These are phyloP conservation scores for Polyommatus icarus DNA, from an alignment of 2,888 invertebrate species.

Conservation along the genomic window DNA sequence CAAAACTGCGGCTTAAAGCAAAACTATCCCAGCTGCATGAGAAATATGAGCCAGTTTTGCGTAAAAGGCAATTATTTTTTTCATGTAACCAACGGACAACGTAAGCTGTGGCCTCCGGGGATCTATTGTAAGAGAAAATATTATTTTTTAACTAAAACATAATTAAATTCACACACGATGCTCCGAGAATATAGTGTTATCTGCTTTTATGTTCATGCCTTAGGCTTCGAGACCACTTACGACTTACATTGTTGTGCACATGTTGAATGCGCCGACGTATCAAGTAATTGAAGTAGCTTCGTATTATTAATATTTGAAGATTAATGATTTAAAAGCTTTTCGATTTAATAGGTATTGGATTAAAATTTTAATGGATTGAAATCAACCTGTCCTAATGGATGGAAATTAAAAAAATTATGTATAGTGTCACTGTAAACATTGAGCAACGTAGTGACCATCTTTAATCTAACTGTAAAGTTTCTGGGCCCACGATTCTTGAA, in stretches of 20 bases:
- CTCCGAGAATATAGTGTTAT: conserved; percentile 12
- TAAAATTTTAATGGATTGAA: neutral
- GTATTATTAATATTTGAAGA: conserved; percentile 3
- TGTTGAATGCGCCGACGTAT: neutral
- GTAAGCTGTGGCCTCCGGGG: conserved; percentile 21
- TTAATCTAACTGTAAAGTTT: neutral
- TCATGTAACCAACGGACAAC: conserved; percentile 15
- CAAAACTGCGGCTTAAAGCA: neutral
- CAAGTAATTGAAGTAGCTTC: conserved; percentile 4
- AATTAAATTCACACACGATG: conserved; percentile 26
- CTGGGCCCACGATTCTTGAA: conserved; percentile 3
- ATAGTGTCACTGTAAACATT: neutral
- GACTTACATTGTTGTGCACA: neutral
- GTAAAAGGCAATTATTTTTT: conserved; percentile 1
- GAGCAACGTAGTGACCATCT: neutral
- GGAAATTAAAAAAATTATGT: neutral
- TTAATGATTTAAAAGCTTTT: neutral
- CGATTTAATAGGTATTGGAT: neutral
- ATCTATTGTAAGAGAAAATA: conserved; percentile 24
- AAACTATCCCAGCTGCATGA: neutral
- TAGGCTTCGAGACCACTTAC: conserved; percentile 13
- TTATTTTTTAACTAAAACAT: conserved; percentile 17
- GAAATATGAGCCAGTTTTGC: conserved; percentile 1
- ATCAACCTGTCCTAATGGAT: neutral
- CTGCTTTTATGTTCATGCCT: conserved; percentile 16